phyloP scores from a whole-genome alignment of 1,140 invertebrate genomes.

The Oncopodura yosiiana region DNA sequence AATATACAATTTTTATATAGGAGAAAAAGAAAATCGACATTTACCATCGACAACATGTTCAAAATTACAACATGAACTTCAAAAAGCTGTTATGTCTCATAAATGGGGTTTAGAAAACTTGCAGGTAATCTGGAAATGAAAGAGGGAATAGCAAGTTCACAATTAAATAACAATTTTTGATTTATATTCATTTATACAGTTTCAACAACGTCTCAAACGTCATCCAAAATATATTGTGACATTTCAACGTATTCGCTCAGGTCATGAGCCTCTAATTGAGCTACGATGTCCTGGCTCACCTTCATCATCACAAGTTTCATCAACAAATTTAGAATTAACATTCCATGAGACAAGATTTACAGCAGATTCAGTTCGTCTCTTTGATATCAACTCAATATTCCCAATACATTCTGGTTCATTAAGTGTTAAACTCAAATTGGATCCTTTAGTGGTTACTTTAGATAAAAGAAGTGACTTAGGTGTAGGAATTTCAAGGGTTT shows the following conservation, averaged over 20 bases:
- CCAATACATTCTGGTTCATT: slow-evolving; percentile 27
- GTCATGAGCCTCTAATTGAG: slow-evolving; percentile 29
- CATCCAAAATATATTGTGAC: slow-evolving; percentile 32
- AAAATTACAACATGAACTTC: slow-evolving; percentile 25
- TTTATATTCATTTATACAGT: too few relatives aligned
- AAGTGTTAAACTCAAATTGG: slow-evolving; percentile 27
- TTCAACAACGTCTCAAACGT: slow-evolving; percentile 29
- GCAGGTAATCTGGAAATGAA: too few relatives aligned
- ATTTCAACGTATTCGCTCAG: slow-evolving; percentile 18
- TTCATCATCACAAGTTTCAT: background rate
- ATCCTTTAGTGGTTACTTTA: slow-evolving; percentile 23
- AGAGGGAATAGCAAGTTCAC: too few relatives aligned
- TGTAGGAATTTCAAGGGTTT: slow-evolving; percentile 7
- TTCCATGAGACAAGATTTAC: slow-evolving; percentile 24
- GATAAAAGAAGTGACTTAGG: slow-evolving; percentile 16
- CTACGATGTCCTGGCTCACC: slow-evolving; percentile 20
- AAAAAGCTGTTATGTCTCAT: slow-evolving; percentile 24
- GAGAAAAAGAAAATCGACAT: slow-evolving; percentile 15
- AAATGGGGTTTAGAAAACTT: slow-evolving; percentile 29
- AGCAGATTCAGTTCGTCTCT: slow-evolving; percentile 29
- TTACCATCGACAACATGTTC: slow-evolving; percentile 17
- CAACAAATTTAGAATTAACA: slow-evolving; percentile 16
- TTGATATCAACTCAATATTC: slow-evolving; percentile 33
- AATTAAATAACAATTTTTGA: too few relatives aligned
- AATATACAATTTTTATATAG: too few relatives aligned